These are phyloP conservation scores for Heliocidaris tuberculata DNA, from an alignment of 35 echinoderm and acorn worm species.

Conservation along the genomic window DNA sequence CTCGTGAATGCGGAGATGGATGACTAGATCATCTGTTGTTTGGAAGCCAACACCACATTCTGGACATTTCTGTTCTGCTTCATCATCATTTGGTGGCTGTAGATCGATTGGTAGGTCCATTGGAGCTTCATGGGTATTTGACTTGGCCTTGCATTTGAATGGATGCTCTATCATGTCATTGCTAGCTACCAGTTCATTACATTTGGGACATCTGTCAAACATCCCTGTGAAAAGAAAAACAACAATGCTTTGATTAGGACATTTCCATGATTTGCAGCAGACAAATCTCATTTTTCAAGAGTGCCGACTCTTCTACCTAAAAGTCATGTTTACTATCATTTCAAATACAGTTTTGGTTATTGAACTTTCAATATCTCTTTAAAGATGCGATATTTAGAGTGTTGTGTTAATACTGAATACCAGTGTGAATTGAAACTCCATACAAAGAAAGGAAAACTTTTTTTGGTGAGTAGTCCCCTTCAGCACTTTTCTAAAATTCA, in stretches of 20 bases:
- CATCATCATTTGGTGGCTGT: not conserved
- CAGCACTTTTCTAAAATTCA: not conserved
- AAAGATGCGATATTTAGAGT: too few species aligned
- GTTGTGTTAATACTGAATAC: too few species aligned
- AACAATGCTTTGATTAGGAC: not conserved
- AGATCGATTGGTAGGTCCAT: not conserved
- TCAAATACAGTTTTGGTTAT: too few species aligned
- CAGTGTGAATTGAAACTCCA: too few species aligned
- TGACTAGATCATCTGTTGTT: not conserved
- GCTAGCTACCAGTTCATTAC: not conserved
- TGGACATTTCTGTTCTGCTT: not conserved
- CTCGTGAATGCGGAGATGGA: not conserved
- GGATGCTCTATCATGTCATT: not conserved
- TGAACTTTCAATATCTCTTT: too few species aligned
- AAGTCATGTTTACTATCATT: too few species aligned
- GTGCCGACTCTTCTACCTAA: too few species aligned
- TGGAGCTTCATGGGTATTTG: not conserved
- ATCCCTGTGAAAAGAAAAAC: not conserved
- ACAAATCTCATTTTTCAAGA: too few species aligned
- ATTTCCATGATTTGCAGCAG: too few species aligned
- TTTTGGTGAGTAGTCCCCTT: too few species aligned
- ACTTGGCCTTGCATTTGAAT: not conserved
- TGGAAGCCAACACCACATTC: constrained; percentile 19
- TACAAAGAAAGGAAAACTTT: too few species aligned
- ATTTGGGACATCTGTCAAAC: not conserved